Base-by-base conservation (phyloP, 1,140 invertebrate species). In the Caenorhabditis latens region DNA sequence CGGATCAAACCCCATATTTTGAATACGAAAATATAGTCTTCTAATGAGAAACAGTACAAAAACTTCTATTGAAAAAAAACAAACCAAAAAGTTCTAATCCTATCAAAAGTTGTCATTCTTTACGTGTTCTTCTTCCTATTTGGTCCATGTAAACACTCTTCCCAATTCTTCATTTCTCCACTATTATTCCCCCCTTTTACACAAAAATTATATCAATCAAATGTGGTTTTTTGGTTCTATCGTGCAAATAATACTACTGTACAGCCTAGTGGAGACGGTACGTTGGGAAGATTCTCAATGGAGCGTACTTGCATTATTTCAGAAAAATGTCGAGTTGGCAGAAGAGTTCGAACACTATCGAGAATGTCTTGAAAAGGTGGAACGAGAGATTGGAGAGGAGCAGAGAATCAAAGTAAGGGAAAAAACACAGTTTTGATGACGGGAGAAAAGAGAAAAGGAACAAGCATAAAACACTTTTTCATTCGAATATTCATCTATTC, bases 321-420 rank as follows among this genome's bases (percentile, higher is more conserved):
- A 79, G 71, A 50, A 48, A 24, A 79, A 79, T n/a, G 46, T 21
- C 40, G 71, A 79, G 40, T 24, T 79, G 40, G 14, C n/a, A 43
- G 71, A 79, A 24, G 71, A 79, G 24, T 79, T 79, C 21, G 71
- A 79, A 48, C 14, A n/a, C 9, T 79, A 79, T 79, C 71, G 71
- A 11, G 46, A 79, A 9, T 79, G 71, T 32, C 71, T 79, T 3
- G 46, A 79, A n/a, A 79, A 50, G 9, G 71, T 79, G n/a, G 71
- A 79, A 50, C 16, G 46, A 32, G 71, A 50, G 5, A 50, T 79
- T 24, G 71, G 71, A 32, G 71, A 50, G 19, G 71, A 79, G 46
- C 71, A 50, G 46, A 79, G 46, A 79, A 79, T 79, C 4, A 79
- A 79, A 50, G 71, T 79, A 43, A 50, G 71, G 4, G 42, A 71